Base-by-base conservation (phyloP, 2,888 invertebrate genomes). In the Cyclophora punctaria region DNA sequence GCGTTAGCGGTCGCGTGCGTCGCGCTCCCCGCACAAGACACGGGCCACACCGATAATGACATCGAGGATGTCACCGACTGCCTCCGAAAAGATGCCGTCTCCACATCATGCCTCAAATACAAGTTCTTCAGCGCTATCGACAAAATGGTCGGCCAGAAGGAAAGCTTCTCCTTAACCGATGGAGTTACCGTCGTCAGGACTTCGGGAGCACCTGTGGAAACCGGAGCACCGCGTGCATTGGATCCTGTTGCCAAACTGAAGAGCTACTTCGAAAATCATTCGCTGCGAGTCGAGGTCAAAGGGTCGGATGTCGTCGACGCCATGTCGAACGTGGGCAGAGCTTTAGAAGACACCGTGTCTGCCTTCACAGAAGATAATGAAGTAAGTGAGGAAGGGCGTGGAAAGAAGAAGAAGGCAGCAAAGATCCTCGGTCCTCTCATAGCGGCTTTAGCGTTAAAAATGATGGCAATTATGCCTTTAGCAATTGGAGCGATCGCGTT, bases 61-160 rank as follows among this genome's bases (percentile, higher is more conserved):
- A 90, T 95, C 55, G 92, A 95, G 88, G 93, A 94, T 69, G 89
- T 92, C 68, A 93, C 93, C 73, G 96, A 96, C 69, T 96, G 96
- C 74, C 83, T 95, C 58, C 91, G 92, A 68, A 96, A 95, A 80
- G 95, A 95, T 73, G 95, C 44, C 44, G 44, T 44, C 5, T 44
- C 95, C 35, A 92, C 94, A 63, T 93, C 94, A 79, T 96, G 96
- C 78, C 92, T 96, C 68, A 96, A 95, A 80, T 94, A 95, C 89
- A 96, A 95, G 77, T 91, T 96, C 73, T 95, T 95, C 89, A 93
- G 94, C 34, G 95, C 93, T 81, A 94, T 96, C 62, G 96, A 96
- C 87, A 95, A 95, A 81, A 93, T 94, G 89, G 89, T 95, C 53
- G 92, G 93, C 47, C 93, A 93, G 64, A 95, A 94, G 77, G 95